phyloP scores from a whole-genome alignment of 2,888 invertebrate genomes.

The Ennomos erosarius region DNA sequence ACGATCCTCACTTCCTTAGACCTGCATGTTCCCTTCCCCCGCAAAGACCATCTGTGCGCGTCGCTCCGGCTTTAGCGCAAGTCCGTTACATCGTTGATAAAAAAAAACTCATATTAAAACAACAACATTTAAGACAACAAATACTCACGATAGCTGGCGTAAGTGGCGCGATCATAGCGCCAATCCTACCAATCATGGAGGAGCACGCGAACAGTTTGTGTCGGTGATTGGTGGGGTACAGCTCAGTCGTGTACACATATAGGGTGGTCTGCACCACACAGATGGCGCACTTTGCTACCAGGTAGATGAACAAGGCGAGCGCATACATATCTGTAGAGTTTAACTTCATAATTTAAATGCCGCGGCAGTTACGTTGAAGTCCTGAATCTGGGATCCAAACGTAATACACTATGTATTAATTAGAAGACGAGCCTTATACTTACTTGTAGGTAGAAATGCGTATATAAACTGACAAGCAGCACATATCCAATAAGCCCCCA shows the following conservation, averaged over 20 bases:
- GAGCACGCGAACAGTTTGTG: conserved; percentile 87
- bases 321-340: conserved; percentile 43
- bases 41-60: too few relatives aligned
- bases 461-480: conserved; percentile 56
- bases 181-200: conserved; percentile 88
- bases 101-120: too few relatives aligned
- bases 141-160: conserved; percentile 85
- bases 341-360: too few relatives aligned
- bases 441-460: conserved; percentile 74
- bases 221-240: conserved; percentile 87
- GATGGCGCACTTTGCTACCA: conserved; percentile 86
- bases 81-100: too few relatives aligned
- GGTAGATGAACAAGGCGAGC: conserved; percentile 75
- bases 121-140: too few relatives aligned
- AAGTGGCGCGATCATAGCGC: conserved; percentile 88
- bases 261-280: conserved; percentile 85
- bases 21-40: too few relatives aligned
- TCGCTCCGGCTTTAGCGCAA: too few relatives aligned
- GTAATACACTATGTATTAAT: too few relatives aligned
- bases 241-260: conserved; percentile 87
- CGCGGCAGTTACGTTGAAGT: too few relatives aligned
- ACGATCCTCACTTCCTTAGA: too few relatives aligned
- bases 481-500: conserved; percentile 81
- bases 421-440: conserved; percentile 20
- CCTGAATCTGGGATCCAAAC: too few relatives aligned